Conservation (phyloP, 2,888 invertebrate genomes). For the Molorchus minor region DNA sequence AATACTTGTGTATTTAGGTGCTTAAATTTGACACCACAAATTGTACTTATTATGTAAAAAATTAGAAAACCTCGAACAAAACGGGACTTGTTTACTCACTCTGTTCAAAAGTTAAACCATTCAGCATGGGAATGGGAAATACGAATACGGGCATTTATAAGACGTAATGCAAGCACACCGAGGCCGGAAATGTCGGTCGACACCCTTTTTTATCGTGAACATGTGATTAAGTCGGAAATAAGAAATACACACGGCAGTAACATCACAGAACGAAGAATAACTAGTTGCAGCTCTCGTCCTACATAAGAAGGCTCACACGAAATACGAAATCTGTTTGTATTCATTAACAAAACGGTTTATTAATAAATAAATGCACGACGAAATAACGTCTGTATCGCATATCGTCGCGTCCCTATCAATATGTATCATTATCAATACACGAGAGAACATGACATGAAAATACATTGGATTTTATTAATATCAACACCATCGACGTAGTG, state of each 20-base stretch:
- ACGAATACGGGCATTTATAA: constrained; percentile 1
- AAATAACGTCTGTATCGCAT: too few relatives aligned
- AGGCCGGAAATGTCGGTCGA: constrained; percentile 43
- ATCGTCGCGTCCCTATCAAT: too few relatives aligned
- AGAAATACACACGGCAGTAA: not conserved
- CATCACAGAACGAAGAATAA: not conserved
- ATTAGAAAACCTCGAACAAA: too few relatives aligned
- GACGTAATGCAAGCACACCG: constrained; percentile 31
- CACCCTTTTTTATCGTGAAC: constrained; percentile 36
- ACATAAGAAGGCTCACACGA: not conserved
- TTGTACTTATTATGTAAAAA: not conserved
- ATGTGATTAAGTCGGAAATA: constrained; percentile 14
- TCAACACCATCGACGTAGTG: too few relatives aligned
- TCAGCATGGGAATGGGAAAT: constrained; percentile 18
- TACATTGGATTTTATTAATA: too few relatives aligned
- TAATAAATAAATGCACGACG: not conserved
- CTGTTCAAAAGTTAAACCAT: not conserved
- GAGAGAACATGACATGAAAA: too few relatives aligned
- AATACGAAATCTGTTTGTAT: not conserved
- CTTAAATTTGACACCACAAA: not conserved
- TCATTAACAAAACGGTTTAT: not conserved
- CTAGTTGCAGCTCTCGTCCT: not conserved
- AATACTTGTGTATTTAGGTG: not conserved
- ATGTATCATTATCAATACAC: too few relatives aligned
- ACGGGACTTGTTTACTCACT: too few relatives aligned